phyloP scores from a whole-genome alignment of 2,888 invertebrate genomes.

The Eudemis profundana region DNA sequence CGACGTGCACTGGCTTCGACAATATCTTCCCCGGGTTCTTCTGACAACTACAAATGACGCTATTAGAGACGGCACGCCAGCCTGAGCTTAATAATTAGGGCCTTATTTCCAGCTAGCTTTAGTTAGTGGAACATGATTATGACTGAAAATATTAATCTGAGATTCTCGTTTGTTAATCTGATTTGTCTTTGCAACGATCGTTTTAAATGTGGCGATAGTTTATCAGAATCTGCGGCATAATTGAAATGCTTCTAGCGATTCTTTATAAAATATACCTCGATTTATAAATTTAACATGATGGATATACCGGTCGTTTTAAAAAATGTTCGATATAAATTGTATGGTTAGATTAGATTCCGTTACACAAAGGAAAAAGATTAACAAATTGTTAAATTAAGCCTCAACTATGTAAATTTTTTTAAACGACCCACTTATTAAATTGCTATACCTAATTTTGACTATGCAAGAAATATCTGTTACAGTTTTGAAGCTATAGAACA shows the following conservation, averaged over 20 bases:
- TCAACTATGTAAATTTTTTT: too few relatives aligned
- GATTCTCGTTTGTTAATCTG: conserved; percentile 21
- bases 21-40: conserved; percentile 46
- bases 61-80: conserved; percentile 43
- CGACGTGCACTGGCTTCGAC: conserved; percentile 45
- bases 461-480: not conserved
- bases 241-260: not conserved
- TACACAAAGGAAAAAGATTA: too few relatives aligned
- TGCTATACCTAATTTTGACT: too few relatives aligned
- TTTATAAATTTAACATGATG: too few relatives aligned
- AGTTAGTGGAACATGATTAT: conserved; percentile 41
- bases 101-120: conserved; percentile 42
- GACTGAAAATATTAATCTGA: conserved; percentile 35
- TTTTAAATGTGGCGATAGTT: not conserved
- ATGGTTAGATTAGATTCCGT: too few relatives aligned
- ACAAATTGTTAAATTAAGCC: too few relatives aligned
- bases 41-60: conserved; percentile 45
- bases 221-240: not conserved
- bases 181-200: conserved; percentile 10
- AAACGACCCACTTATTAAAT: too few relatives aligned
- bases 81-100: conserved; percentile 43
- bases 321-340: too few relatives aligned
- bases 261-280: too few relatives aligned
- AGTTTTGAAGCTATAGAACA: not conserved
- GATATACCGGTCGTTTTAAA: too few relatives aligned